Evolutionary conservation across 2,113 vertebrate genomes (phyloP).

Genomic region (Phaethon lepturus): DNA sequence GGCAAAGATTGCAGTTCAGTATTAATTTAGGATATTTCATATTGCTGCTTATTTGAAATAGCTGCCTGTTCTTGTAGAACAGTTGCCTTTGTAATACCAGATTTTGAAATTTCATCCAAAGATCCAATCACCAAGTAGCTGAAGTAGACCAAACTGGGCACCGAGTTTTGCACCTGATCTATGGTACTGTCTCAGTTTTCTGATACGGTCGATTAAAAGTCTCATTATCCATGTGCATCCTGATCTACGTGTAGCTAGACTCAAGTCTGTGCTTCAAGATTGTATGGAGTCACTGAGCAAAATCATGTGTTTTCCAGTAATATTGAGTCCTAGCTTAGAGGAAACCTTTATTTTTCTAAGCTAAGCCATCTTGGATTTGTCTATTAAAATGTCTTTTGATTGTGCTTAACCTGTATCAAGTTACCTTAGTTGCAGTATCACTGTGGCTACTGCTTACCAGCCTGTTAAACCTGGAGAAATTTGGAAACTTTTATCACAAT

Average conservation of each 20-base stretch:
- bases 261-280: background rate
- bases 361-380: background rate
- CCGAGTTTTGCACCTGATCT: background rate
- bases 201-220: background rate
- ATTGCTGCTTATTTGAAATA: background rate
- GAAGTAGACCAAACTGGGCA: background rate
- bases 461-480: background rate
- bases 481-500: background rate
- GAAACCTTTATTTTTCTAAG: background rate
- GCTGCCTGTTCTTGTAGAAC: background rate
- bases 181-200: background rate
- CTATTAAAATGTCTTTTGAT: background rate
- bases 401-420: background rate
- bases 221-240: background rate
- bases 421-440: background rate
- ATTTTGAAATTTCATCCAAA: background rate
- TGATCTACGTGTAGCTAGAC: background rate
- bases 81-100: background rate
- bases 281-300: background rate
- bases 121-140: background rate
- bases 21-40: background rate
- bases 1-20: background rate
- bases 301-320: background rate
- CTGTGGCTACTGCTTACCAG: background rate
- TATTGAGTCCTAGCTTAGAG: background rate